phyloP scores from a whole-genome alignment of 2,113 vertebrate genomes.

The Scomber japonicus region DNA sequence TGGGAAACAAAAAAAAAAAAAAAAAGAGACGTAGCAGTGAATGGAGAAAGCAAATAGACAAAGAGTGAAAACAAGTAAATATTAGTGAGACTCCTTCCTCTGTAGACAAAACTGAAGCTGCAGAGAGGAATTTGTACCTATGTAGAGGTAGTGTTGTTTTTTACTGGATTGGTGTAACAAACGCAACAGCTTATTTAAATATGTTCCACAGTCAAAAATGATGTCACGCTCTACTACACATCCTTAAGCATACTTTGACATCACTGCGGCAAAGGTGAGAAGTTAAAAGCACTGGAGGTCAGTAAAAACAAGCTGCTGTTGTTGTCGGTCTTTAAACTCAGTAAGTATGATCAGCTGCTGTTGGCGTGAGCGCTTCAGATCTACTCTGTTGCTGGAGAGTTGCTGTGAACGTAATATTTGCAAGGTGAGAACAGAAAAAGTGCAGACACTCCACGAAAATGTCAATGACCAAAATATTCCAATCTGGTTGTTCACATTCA shows the following conservation, averaged over 20 bases:
- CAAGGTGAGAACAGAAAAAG: neutral
- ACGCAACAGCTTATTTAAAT: neutral
- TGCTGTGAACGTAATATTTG: neutral
- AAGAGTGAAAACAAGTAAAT: constrained; percentile 17
- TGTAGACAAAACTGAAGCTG: neutral
- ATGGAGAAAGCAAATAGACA: neutral
- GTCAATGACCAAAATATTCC: neutral
- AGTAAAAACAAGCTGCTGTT: too few relatives aligned
- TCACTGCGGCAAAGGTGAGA: too few relatives aligned
- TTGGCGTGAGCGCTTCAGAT: too few relatives aligned
- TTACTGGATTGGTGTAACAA: neutral
- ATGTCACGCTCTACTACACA: too few relatives aligned
- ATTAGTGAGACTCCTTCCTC: neutral
- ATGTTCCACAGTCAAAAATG: too few relatives aligned
- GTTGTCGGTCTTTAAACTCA: too few relatives aligned
- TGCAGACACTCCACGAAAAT: neutral
- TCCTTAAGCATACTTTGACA: too few relatives aligned
- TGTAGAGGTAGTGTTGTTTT: neutral
- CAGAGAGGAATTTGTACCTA: neutral
- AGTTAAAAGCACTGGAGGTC: too few relatives aligned
- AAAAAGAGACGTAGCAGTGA: neutral
- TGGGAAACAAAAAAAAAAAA: neutral
- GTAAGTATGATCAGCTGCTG: too few relatives aligned
- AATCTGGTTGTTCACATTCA: neutral
- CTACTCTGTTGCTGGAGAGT: neutral